Base-by-base conservation (phyloP, 2,888 invertebrate genomes). In the Conchocele bisecta region DNA sequence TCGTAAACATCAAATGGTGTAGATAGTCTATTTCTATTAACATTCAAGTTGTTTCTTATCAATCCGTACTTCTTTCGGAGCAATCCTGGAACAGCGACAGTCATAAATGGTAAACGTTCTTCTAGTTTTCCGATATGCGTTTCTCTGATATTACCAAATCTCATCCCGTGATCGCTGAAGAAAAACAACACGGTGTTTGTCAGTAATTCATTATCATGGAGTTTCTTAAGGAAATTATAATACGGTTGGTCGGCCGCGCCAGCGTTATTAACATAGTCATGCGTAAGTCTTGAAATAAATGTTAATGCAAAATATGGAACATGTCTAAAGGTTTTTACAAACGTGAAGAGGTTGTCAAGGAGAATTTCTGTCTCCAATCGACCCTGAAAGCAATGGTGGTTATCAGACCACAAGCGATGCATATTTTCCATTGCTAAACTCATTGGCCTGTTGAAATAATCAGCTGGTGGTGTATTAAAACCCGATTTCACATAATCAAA, bases 151-250 rank as follows among this genome's bases (percentile, higher is more conserved):
- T 93, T 93, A 2, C 97, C 97, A 94, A 95, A 97, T 71, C 97
- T 92, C 67, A 97, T 94, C 0, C 98, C 98, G 87, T 98, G 97
- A 88, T 98, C 98, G 89, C 97, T 97, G 92, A 97, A 88, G 59
- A 86, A 88, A 22, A 88, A 50, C 7, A 88, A 31, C 13, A 86
- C 74, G 5, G 86, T 83, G 56, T 88, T 85, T 9, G 80, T 69
- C 2, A 88, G 60, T 3, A 76, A 64, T 3, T 81, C 81, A 13
- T 56, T 57, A 5, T 80, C 61, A 57, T 93, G 91, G 53, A 85
- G 53, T 56, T 91, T 89, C 69, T 91, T 89, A 59, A 97, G 91
- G 85, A 95, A 93, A 0, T 91, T 84, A 76, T 92, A 89, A 83
- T 95, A 94, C 41, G 93, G 91, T 0, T 93, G 91, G 86, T 97